Conservation (phyloP, 2,888 invertebrate species). For the Nemotelus nigrinus region DNA sequence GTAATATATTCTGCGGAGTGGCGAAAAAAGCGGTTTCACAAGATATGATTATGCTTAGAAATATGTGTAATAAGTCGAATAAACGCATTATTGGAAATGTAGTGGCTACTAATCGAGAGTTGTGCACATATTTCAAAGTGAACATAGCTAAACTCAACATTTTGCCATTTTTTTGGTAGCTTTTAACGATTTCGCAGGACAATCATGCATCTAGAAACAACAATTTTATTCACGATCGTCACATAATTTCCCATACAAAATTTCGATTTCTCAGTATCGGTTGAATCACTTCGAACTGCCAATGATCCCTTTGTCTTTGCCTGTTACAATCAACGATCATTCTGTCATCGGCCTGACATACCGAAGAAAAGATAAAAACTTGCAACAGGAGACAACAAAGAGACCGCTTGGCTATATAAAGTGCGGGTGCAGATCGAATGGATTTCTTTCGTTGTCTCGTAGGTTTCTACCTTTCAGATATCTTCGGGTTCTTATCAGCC, state of each 20-base stretch:
- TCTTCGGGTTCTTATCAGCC: constrained; percentile 22
- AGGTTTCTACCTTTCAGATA: not conserved
- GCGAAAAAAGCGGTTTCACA: no score
- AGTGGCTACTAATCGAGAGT: no score
- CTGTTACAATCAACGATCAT: constrained; percentile 33
- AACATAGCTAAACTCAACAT: no score
- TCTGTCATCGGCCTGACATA: constrained; percentile 35
- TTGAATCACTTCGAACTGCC: constrained; percentile 10
- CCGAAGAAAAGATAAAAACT: constrained; percentile 41
- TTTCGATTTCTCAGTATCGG: constrained; percentile 5
- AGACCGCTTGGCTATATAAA: constrained; percentile 37
- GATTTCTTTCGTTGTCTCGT: constrained; percentile 4
- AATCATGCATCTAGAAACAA: not conserved
- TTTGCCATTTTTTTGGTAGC: no score
- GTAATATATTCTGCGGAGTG: no score
- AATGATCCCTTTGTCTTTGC: constrained; percentile 26
- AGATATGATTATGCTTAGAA: no score
- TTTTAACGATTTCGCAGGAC: no score
- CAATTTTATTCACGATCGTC: not conserved
- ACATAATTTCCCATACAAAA: constrained; percentile 23
- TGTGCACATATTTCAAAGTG: no score
- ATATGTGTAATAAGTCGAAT: no score
- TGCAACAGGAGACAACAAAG: constrained; percentile 25
- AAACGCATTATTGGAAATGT: no score
- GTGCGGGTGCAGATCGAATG: constrained; percentile 34